Conservation (phyloP, 2,797 vertebrate species). For the Poecile montanus region DNA sequence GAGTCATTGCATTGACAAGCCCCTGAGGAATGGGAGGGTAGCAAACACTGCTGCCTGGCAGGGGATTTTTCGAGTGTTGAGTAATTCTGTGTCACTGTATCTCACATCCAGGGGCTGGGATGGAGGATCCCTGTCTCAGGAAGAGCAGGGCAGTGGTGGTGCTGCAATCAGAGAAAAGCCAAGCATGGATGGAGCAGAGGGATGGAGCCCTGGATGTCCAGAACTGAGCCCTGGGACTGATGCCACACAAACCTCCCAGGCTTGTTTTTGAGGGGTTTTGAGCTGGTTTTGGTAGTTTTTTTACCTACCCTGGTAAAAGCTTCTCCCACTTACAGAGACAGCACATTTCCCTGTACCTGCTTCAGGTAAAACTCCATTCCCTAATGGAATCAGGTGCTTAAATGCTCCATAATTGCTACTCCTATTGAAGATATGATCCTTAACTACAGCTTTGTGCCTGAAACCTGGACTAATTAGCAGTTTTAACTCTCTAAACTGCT, state of each 20-base stretch:
- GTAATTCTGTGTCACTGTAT: conserved; percentile 79
- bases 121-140: neutral
- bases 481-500: neutral
- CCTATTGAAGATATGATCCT: neutral
- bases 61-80: conserved; percentile 80
- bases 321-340: neutral
- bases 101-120: conserved; percentile 58
- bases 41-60: conserved; percentile 63
- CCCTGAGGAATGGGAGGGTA: conserved; percentile 75
- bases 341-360: neutral
- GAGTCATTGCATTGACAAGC: conserved; percentile 77
- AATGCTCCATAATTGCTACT: neutral
- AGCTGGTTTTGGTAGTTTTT: neutral
- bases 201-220: neutral
- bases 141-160: neutral
- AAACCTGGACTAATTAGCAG: neutral
- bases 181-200: neutral
- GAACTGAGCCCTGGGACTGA: neutral
- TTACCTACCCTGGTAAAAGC: neutral
- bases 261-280: neutral
- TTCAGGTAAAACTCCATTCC: neutral
- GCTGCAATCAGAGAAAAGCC: neutral
- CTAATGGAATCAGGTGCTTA: neutral
- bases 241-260: neutral
- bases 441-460: neutral